Evolutionary conservation across 2,113 vertebrate genomes (phyloP), one percentile per base, ranked within the genome.

Genomic region (Beaufortia kweichowensis): DNA sequence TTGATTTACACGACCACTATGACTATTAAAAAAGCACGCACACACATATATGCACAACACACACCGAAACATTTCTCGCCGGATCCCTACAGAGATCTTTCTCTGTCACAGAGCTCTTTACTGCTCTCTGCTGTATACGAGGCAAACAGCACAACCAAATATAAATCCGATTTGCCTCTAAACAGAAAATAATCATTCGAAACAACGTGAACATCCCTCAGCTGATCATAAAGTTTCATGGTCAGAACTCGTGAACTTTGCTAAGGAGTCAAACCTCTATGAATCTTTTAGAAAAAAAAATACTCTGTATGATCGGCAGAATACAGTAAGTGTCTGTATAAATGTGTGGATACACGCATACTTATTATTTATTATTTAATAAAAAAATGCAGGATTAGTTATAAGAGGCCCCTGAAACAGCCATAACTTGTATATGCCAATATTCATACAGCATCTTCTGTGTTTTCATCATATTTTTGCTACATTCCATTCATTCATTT

Each of bases 71-170:
- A 23, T 24, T 17, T 12, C 59, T 12, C 41, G 33, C 56, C 60
- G n/a, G 26, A 17, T 35, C 55, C 69, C 53, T 71, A 9, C 57
- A 41, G 33, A 57, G 33, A 26, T 63, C 23, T 3, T 50, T 31
- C n/a, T 24, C 26, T 4, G 2, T 62, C 41, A 50, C 29, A 62
- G 66, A 70, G 67, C 50, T 72, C 60, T 55, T 35, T 28, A 56
- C 23, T 21, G 46, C 48, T 24, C 67, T 63, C 76, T 78, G 50
- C 31, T 78, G 76, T 29, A 23, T 56, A 17, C 26, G 35, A 63
- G 1, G 6, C 11, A 35, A 33, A 60, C 24, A 61, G 2, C 53
- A 46, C 28, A 9, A 15, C 12, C 10, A 14, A 2, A 14, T 15
- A 43, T 3, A 43, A 11, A 9, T 35, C 33, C n/a, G n/a, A n/a